Conservation (phyloP, 2,888 invertebrate genomes). For the Drosophila meridiana region DNA sequence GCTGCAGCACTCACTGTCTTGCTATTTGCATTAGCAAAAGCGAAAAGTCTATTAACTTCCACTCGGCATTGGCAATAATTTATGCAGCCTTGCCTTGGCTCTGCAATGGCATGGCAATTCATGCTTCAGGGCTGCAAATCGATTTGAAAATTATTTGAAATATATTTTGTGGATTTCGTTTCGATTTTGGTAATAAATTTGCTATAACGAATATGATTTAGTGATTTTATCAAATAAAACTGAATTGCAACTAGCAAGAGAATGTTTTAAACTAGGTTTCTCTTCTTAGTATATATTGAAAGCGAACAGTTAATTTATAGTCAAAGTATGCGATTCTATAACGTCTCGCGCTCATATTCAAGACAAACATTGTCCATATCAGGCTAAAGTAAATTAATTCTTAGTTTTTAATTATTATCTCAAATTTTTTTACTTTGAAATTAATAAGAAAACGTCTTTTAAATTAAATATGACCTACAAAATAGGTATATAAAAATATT, state of each 20-base stretch:
- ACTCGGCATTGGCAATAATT: slow-evolving; percentile 60
- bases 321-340: no score
- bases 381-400: no score
- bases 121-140: slow-evolving; percentile 30
- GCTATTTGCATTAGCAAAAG: slow-evolving; percentile 63
- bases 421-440: no score
- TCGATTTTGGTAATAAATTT: slow-evolving; percentile 11
- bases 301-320: no score
- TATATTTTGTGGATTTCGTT: slow-evolving; percentile 3
- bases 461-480: no score
- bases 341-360: no score
- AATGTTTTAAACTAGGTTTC: not conserved
- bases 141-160: slow-evolving; percentile 24
- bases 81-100: slow-evolving; percentile 53
- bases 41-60: slow-evolving; percentile 70
- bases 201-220: slow-evolving; percentile 1
- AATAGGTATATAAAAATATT: no score
- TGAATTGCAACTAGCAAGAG: not conserved
- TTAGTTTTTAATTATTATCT: no score
- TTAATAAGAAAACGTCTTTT: no score
- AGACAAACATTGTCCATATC: no score
- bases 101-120: slow-evolving; percentile 5
- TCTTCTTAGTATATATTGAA: not conserved
- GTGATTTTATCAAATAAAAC: not conserved
- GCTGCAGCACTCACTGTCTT: slow-evolving; percentile 16